A percentile compares a stretch with the other conserved stretches of the same genome.
Evolutionary conservation across 2,888 invertebrate species (phyloP).

Genomic region (Cerceris rybyensis): DNA sequence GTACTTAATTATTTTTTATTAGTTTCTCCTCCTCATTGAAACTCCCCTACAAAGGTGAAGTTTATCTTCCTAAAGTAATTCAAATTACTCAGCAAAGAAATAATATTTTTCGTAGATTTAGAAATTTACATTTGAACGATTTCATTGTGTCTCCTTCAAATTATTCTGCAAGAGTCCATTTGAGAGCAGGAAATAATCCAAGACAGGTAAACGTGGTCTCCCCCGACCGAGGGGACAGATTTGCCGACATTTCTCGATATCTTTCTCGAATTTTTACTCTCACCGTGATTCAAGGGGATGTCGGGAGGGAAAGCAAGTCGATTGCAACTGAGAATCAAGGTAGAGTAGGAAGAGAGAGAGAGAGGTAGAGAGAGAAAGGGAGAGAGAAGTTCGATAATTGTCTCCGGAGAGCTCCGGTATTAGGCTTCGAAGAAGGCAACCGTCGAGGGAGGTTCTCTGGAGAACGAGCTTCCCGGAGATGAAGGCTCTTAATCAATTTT

Average conservation of each 20-base stretch:
- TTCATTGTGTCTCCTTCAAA: too few species aligned
- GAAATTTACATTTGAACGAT: too few species aligned
- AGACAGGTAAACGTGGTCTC: too few species aligned
- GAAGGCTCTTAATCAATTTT: slow-evolving; percentile 22
- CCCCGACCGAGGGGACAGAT: too few species aligned
- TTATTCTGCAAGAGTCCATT: too few species aligned
- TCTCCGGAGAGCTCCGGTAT: slow-evolving; percentile 40
- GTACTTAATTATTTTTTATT: too few species aligned
- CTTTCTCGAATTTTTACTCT: too few species aligned
- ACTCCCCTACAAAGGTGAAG: too few species aligned
- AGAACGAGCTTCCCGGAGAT: slow-evolving; percentile 19
- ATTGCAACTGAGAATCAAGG: slow-evolving; percentile 4
- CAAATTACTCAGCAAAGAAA: background rate
- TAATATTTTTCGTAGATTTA: background rate
- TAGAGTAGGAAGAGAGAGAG: slow-evolving; percentile 23
- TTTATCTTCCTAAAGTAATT: background rate
- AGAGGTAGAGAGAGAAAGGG: slow-evolving; percentile 29
- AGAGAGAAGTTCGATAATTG: slow-evolving; percentile 50
- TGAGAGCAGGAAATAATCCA: too few species aligned
- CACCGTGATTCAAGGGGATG: background rate
- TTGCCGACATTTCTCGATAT: too few species aligned
- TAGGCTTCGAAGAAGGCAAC: slow-evolving; percentile 28
- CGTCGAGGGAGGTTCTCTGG: background rate
- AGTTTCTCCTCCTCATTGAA: too few species aligned
- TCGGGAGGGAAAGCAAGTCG: slow-evolving; percentile 7